Percentiles rank a stretch among this genome's conserved stretches.
Evolutionary conservation across 2,113 vertebrate species (phyloP).

Genomic region (Anhinga rufa): DNA sequence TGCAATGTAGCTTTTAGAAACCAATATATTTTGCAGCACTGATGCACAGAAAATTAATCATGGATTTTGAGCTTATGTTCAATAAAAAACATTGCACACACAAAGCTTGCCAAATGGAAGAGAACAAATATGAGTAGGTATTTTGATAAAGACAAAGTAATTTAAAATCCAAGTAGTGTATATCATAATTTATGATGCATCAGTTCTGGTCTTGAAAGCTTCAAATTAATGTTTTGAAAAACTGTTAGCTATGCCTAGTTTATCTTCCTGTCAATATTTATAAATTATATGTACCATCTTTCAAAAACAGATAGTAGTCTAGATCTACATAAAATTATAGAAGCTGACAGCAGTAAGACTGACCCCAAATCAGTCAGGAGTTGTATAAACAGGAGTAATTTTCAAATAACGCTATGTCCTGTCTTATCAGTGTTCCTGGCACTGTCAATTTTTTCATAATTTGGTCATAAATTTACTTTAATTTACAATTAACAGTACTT

Average conservation of each 20-base stretch:
- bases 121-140: not conserved
- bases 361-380: not conserved
- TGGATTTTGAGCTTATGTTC: not conserved
- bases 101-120: not conserved
- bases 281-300: not conserved
- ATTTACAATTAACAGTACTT: not conserved
- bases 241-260: not conserved
- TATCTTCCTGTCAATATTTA: not conserved
- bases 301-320: not conserved
- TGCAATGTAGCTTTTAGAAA: not conserved
- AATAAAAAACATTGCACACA: not conserved
- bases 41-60: not conserved
- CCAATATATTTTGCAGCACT: not conserved
- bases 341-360: not conserved
- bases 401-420: not conserved
- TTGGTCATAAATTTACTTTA: not conserved
- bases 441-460: not conserved
- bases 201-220: not conserved
- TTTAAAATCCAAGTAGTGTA: not conserved
- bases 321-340: not conserved
- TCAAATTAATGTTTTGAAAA: not conserved
- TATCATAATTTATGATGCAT: not conserved
- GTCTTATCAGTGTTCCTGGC: not conserved
- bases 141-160: not conserved
- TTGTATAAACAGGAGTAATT: not conserved